phyloP scores from a whole-genome alignment of 1,140 invertebrate genomes.

The Meloidogyne floridensis region DNA sequence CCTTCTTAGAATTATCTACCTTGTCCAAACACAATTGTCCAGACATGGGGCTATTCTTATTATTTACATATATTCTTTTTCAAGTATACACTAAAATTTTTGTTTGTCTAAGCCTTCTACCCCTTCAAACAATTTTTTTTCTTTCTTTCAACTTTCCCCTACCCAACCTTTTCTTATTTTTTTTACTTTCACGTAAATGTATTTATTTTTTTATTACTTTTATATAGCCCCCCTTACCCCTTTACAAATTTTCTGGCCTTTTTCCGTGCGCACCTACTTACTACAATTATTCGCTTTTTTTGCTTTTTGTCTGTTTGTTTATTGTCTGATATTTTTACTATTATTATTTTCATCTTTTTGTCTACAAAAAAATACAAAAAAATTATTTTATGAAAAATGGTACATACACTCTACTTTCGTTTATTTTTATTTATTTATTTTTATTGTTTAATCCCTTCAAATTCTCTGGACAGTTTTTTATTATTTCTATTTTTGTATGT shows the following conservation, averaged over 20 bases:
- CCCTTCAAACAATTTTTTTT: neutral
- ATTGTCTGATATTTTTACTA: neutral
- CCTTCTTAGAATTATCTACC: too few relatives aligned
- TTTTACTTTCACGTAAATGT: slow-evolving; percentile 8
- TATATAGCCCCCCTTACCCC: neutral
- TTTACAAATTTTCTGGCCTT: neutral
- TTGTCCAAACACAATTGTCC: too few relatives aligned
- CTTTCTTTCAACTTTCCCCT: neutral
- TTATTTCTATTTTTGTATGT: neutral
- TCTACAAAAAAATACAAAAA: slow-evolving; percentile 5
- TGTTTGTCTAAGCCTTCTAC: too few relatives aligned
- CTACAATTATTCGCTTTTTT: neutral
- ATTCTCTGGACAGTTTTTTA: neutral
- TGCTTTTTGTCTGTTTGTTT: slow-evolving; percentile 1
- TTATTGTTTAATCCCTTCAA: neutral
- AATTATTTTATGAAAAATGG: neutral
- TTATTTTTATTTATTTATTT: neutral
- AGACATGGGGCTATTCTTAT: too few relatives aligned
- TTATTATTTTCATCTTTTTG: neutral
- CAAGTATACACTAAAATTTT: neutral
- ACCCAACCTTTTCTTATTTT: neutral
- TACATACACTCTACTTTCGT: neutral
- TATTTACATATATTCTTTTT: too few relatives aligned
- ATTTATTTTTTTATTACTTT: neutral
- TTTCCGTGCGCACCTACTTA: neutral